A percentile compares a stretch with the other conserved stretches of the same genome.
Evolutionary conservation across 2,113 vertebrate genomes (phyloP).

Genomic region (Maccullochella peelii): DNA sequence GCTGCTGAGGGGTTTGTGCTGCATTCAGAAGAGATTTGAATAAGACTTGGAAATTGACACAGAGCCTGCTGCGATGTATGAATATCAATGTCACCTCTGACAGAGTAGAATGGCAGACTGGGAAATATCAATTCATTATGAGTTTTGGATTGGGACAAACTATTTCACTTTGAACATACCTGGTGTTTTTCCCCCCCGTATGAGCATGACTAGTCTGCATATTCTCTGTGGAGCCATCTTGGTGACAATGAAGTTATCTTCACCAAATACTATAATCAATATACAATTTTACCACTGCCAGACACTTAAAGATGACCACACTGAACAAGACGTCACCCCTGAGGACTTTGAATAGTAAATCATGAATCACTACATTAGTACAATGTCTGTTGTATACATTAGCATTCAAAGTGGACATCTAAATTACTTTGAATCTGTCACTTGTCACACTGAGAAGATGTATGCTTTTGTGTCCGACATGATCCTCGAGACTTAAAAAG

Average conservation of each 20-base stretch:
- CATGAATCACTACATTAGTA: constrained; percentile 67
- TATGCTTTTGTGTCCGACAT: constrained; percentile 47
- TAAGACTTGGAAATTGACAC: constrained; percentile 76
- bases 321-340: constrained; percentile 63
- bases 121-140: constrained; percentile 76
- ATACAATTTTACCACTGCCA: constrained; percentile 51
- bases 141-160: constrained; percentile 64
- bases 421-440: constrained; percentile 74
- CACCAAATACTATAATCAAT: constrained; percentile 66
- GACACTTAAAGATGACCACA: constrained; percentile 61
- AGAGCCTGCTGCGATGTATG: constrained; percentile 76
- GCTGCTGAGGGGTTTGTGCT: constrained; percentile 69
- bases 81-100: constrained; percentile 82
- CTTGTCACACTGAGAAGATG: constrained; percentile 52
- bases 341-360: constrained; percentile 65
- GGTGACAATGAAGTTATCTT: constrained; percentile 44
- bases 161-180: constrained; percentile 57
- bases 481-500: constrained; percentile 35
- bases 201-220: background rate
- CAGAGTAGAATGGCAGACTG: constrained; percentile 53
- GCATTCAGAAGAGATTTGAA: constrained; percentile 76
- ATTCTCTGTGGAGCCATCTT: constrained; percentile 32
- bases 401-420: constrained; percentile 77
- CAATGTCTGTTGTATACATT: constrained; percentile 70
- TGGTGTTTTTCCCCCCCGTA: background rate